phyloP scores from a whole-genome alignment of 2,113 vertebrate species.

The Brienomyrus brachyistius region DNA sequence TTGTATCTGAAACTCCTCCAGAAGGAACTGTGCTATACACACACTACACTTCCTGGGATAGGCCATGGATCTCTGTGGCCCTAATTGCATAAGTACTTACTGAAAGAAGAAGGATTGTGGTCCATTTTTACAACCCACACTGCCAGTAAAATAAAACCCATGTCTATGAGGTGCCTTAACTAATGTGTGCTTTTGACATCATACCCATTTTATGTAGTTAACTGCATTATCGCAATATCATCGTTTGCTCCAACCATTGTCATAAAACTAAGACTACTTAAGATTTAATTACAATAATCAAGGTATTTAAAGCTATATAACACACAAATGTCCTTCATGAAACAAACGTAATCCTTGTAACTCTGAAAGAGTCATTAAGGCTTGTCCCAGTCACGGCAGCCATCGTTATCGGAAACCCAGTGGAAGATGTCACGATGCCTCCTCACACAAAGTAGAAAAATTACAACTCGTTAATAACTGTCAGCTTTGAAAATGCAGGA shows the following conservation, averaged over 20 bases:
- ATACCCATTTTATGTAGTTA: background rate
- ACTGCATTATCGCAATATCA: background rate
- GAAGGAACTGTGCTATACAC: background rate
- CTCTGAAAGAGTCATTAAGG: background rate
- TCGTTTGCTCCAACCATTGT: background rate
- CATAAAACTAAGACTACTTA: background rate
- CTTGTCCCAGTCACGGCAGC: background rate
- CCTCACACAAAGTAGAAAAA: background rate
- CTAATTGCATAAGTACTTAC: background rate
- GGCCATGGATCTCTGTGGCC: background rate
- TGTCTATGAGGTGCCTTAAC: background rate
- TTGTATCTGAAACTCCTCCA: background rate
- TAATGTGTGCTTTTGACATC: background rate
- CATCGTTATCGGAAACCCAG: background rate
- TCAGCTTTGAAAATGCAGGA: background rate
- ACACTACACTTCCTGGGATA: background rate
- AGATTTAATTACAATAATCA: background rate
- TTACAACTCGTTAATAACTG: background rate
- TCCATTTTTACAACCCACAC: background rate
- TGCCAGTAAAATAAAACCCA: background rate
- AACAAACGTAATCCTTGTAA: background rate
- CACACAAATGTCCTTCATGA: background rate
- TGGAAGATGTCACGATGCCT: background rate
- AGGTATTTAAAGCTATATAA: background rate
- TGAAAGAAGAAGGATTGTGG: background rate